Evolutionary conservation across 2,113 vertebrate genomes (phyloP), one percentile per base, ranked within the genome.

Genomic region (Eulemur macaco): DNA sequence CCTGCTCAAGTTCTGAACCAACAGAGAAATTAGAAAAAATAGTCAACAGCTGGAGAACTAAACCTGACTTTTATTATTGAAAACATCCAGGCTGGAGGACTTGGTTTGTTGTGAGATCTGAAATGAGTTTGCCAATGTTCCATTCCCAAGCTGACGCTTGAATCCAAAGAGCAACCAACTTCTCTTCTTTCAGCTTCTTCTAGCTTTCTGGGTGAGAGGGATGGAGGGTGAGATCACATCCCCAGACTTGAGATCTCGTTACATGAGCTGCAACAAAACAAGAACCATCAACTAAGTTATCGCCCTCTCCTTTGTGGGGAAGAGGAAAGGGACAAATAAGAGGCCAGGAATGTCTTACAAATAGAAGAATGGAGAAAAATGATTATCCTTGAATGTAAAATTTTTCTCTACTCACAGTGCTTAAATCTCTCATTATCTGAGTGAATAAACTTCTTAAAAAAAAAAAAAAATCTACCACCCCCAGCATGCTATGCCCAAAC

Each of bases 201-300:
- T 18, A 54, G 31, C 13, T 60, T 50, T 66, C n/a, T 8, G 42
- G 7, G 10, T 2, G 27, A 8, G 20, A 14, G n/a, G 39, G 34
- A 52, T 14, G n/a, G 3, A 20, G 42, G 12, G 11, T 0, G 0
- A 12, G 6, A 8, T 31, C 17, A 25, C 0, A 0, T 1, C 37
- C 21, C 54, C 29, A 8, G 47, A 50, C 10, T 31, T 52, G 31
- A 27, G 29, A 10, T 7, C 64, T 39, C 18, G 7, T 80, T 56
- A 6, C 3, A 10, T 21, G 14, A 69, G 52, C 68, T 71, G 52
- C 8, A 31, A 50, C 5, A 47, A 15, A 6, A 34, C 21, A 37
- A 85, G 86, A 63, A 66, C 21, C 31, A 14, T 8, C 21, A 56
- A 5, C 8, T 25, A 56, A 1, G 15, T 23, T 42, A 69, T 1